Base-by-base conservation (phyloP, 2,888 invertebrate genomes). In the Xylocampa areola region DNA sequence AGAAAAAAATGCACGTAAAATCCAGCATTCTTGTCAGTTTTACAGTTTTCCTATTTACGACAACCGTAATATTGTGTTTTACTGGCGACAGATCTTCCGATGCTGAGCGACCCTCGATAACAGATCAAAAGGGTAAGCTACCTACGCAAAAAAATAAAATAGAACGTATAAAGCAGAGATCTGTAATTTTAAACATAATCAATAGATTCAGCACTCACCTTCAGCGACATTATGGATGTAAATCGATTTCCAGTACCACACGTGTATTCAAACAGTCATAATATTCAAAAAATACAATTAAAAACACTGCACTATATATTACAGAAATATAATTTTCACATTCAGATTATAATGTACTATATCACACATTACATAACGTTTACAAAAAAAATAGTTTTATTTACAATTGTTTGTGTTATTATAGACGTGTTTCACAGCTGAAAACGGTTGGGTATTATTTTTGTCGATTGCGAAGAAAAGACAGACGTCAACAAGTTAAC, bases 201-300 rank as follows among this genome's bases (percentile, higher is more conserved):
- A 55, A 62, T 70, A 75, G n/a, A 35, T 50, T 8, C 32, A 52
- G 19, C 21, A 80, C 89, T 85, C 69, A 91, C 91, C 90, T 91
- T 91, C 60, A 91, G 62, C 48, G 91, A 91, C 91, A 91, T 91
- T 74, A 68, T 86, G 68, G 66, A 70, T 80, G 53, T 65, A 61
- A 81, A 80, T 86, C 77, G 80, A 85, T 87, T 82, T 84, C 78
- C 73, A 77, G 77, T 72, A 77, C 76, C 11, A 36, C 76, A 82
- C 77, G 79, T 80, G 77, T 73, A 80, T 60, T 75, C 69, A 78
- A 84, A 80, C 79, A 84, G 79, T 81, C 88, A 89, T 88, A 74
- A 82, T 86, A n/a, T 82, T 64, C 61, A 74, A 77, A 74, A 77
- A 81, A 70, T 73, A 61, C 68, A 75, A 76, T 79, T 61, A 73